A percentile compares a stretch with the other conserved stretches of the same genome.
Evolutionary conservation across 2,888 invertebrate species (phyloP).

Genomic region (Caenorhabditis sp.): DNA sequence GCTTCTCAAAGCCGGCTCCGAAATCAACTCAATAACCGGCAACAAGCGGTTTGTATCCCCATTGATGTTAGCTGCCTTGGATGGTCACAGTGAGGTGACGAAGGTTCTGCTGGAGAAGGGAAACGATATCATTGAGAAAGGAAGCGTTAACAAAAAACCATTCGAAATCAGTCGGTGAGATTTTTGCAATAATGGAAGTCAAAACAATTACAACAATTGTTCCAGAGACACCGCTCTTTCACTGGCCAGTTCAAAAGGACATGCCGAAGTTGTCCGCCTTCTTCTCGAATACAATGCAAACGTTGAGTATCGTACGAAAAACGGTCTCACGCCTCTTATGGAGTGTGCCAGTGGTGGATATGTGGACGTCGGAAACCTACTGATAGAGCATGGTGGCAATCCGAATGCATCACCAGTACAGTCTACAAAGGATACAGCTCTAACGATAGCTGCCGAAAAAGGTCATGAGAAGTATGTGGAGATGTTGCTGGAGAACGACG

Average conservation of each 20-base stretch:
- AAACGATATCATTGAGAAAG: conserved; percentile 99
- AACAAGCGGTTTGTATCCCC: conserved; percentile 93
- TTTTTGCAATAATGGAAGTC: background rate
- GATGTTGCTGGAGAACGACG: conserved; percentile 84
- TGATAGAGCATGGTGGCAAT: conserved; percentile 97
- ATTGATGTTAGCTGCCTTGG: conserved; percentile 99
- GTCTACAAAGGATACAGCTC: conserved; percentile 96
- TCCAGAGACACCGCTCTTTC: conserved; percentile 94
- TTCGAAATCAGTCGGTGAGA: conserved; percentile 94
- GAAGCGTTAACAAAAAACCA: too few species aligned
- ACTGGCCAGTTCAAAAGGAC: conserved; percentile 88
- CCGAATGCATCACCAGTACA: conserved; percentile 99
- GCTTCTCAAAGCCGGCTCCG: conserved; percentile 94
- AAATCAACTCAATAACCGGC: conserved; percentile 91
- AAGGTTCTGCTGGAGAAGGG: conserved; percentile 94
- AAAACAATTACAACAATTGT: background rate
- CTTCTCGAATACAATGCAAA: conserved; percentile 97
- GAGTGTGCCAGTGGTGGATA: conserved; percentile 99
- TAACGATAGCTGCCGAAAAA: conserved; percentile 99
- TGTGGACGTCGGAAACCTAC: conserved; percentile 96
- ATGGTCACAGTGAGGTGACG: conserved; percentile 96
- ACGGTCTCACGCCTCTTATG: conserved; percentile 98
- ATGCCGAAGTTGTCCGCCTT: conserved; percentile 97
- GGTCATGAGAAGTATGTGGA: conserved; percentile 92
- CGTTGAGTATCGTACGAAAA: conserved; percentile 99